Evolutionary conservation across 2,888 invertebrate genomes (phyloP).

Genomic region (Sepiola atlantica): DNA sequence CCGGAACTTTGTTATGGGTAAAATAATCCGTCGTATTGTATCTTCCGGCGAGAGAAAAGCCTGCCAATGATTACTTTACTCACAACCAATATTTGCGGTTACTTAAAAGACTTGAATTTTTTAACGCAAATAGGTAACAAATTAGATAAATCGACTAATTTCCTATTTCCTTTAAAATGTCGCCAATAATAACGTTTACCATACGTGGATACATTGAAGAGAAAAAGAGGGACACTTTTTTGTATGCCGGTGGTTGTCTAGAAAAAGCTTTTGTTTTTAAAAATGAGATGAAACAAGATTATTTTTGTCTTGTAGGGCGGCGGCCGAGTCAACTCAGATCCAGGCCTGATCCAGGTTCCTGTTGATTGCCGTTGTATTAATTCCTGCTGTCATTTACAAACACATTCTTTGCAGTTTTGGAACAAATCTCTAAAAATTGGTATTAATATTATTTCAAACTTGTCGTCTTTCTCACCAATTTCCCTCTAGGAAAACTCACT

Average conservation of each 20-base stretch:
- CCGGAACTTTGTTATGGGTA: no score
- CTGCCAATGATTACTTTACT: no score
- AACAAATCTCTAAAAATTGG: slow-evolving; percentile 37
- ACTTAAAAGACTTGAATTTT: neutral
- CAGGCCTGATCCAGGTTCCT: slow-evolving; percentile 46
- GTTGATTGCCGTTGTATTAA: slow-evolving; percentile 42
- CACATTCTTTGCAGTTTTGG: slow-evolving; percentile 41
- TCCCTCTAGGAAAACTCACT: neutral
- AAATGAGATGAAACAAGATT: slow-evolving; percentile 36
- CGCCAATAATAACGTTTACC: no score
- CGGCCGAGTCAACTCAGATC: slow-evolving; percentile 43
- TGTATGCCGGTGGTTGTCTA: slow-evolving; percentile 2
- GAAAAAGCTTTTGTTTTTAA: neutral
- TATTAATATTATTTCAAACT: slow-evolving; percentile 42
- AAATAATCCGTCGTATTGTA: no score
- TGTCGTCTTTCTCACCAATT: neutral
- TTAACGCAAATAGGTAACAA: neutral
- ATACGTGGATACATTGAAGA: neutral
- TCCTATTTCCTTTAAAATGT: neutral
- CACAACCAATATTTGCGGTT: no score
- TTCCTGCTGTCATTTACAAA: slow-evolving; percentile 16
- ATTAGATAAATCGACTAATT: neutral
- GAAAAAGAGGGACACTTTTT: neutral
- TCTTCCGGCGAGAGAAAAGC: no score
- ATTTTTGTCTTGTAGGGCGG: slow-evolving; percentile 42